Percentiles rank a stretch among this genome's conserved stretches.
These are phyloP conservation scores for Sebastes goodei DNA, from an alignment of 2,797 vertebrate genomes.

Conservation along the genomic window DNA sequence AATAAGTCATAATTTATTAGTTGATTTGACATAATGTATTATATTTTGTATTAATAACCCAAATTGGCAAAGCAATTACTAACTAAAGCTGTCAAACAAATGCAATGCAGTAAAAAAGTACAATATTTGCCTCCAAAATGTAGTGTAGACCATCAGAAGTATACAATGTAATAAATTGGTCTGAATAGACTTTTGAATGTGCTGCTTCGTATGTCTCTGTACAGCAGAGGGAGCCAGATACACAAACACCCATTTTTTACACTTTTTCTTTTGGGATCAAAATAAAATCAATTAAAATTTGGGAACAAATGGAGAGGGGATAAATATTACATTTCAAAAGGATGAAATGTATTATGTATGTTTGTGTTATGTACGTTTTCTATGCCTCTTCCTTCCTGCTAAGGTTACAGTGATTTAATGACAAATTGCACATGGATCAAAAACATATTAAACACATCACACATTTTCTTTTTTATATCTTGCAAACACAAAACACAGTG, in stretches of 20 bases:
- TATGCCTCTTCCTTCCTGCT: background rate
- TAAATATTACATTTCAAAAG: background rate
- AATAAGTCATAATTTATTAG: too few species aligned
- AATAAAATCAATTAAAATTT: background rate
- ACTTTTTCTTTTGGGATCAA: background rate
- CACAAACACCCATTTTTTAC: background rate
- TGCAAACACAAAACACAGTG: conserved; percentile 38
- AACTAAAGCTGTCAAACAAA: too few species aligned
- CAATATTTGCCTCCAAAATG: background rate
- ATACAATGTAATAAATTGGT: background rate
- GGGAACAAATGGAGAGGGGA: background rate
- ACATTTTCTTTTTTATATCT: background rate
- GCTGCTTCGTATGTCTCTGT: background rate
- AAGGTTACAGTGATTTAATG: background rate
- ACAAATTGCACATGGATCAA: background rate
- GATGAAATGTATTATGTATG: background rate
- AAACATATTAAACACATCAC: background rate
- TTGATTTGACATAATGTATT: too few species aligned
- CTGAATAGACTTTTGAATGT: background rate
- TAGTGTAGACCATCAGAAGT: background rate
- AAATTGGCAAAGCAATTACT: too few species aligned
- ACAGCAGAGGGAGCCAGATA: conserved; percentile 9
- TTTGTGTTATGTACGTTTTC: background rate
- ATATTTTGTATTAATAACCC: too few species aligned
- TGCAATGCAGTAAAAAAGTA: background rate